A percentile compares a stretch with the other conserved stretches of the same genome.
phyloP scores from a whole-genome alignment of 2,113 vertebrate species.

The Dromas ardeola region DNA sequence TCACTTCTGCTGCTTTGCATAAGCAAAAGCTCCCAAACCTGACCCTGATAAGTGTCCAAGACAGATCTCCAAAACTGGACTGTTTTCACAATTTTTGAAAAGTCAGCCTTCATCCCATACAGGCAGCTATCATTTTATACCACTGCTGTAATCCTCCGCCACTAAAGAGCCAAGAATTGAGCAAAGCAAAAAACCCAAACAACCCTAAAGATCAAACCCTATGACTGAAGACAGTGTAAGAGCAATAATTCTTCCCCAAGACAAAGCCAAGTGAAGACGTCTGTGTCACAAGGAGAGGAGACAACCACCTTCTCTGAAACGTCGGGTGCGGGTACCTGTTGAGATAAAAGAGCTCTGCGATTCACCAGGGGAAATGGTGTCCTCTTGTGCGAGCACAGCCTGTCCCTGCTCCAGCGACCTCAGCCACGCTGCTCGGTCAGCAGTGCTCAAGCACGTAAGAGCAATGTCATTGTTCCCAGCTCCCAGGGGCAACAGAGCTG shows the following conservation, averaged over 20 bases:
- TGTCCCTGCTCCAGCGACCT: background rate
- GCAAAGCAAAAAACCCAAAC: background rate
- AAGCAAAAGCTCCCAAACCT: background rate
- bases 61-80: background rate
- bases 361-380: background rate
- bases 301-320: background rate
- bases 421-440: rapidly evolving
- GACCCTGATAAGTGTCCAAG: background rate
- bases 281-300: background rate
- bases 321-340: background rate
- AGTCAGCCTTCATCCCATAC: background rate
- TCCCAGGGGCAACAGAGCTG: background rate
- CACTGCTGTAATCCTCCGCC: background rate
- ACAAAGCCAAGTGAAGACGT: background rate
- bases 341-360: background rate
- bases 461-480: background rate
- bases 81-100: background rate
- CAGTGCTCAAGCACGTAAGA: background rate
- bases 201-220: background rate
- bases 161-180: background rate
- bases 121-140: background rate
- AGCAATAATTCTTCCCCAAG: background rate
- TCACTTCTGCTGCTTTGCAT: background rate
- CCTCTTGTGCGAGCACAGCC: background rate
- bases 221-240: background rate